These are phyloP conservation scores for Orchesella cincta DNA, from an alignment of 1,140 invertebrate species.

Conservation along the genomic window DNA sequence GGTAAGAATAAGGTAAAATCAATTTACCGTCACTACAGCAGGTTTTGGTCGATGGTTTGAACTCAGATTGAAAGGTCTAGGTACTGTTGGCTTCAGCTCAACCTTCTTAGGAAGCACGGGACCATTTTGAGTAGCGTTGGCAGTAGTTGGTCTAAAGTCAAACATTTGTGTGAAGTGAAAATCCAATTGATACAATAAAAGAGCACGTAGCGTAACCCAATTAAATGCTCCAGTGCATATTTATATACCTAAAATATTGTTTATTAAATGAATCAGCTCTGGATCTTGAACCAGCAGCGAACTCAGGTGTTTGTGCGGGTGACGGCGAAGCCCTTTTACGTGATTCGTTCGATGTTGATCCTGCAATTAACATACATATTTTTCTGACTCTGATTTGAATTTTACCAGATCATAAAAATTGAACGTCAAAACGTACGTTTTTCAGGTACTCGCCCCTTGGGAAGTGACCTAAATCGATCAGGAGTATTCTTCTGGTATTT, in stretches of 20 bases:
- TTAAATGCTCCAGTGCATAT: too few species aligned
- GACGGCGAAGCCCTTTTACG: conserved; percentile 2
- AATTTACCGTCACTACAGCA: neutral
- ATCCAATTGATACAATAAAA: too few species aligned
- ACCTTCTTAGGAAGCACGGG: conserved; percentile 32
- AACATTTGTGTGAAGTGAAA: too few species aligned
- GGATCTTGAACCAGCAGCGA: neutral
- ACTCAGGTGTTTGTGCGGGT: neutral
- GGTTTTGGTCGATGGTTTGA: neutral
- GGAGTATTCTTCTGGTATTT: conserved; percentile 40
- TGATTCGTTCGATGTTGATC: conserved; percentile 8
- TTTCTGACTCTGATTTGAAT: neutral
- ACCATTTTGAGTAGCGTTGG: neutral
- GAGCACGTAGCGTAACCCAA: too few species aligned
- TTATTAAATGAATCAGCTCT: neutral
- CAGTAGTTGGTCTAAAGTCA: neutral
- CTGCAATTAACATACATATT: conserved; percentile 24
- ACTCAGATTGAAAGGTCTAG: conserved; percentile 45
- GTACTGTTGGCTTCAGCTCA: conserved; percentile 36
- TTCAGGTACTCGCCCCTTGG: conserved; percentile 10
- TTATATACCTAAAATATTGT: too few species aligned
- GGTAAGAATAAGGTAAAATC: neutral
- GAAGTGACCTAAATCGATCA: conserved; percentile 19
- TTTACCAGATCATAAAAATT: neutral
- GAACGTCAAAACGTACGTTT: neutral